Conservation (phyloP, 2,113 vertebrate species). For the Tenrec ecaudatus region DNA sequence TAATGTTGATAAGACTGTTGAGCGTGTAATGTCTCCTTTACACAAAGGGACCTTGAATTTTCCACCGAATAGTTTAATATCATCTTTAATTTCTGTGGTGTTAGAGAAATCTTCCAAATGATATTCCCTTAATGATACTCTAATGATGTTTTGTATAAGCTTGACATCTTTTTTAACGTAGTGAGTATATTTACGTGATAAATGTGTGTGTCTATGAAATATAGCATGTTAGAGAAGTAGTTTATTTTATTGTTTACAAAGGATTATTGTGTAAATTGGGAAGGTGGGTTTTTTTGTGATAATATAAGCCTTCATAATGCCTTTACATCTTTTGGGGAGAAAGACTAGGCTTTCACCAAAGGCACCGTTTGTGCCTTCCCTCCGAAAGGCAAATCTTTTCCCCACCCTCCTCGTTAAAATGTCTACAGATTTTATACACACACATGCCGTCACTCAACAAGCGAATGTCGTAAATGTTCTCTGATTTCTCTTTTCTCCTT, state of each 20-base stretch:
- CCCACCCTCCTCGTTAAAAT: constrained; percentile 8
- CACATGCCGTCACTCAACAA: background rate
- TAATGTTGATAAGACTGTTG: background rate
- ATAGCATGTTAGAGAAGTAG: background rate
- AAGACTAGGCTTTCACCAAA: background rate
- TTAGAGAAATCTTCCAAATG: constrained; percentile 17
- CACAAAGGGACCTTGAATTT: background rate
- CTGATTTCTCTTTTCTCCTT: constrained; percentile 39
- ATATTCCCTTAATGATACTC: background rate
- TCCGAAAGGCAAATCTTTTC: constrained; percentile 35
- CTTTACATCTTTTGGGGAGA: too few species aligned
- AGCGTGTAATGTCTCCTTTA: background rate
- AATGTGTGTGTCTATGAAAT: constrained; percentile 43
- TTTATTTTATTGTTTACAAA: too few species aligned
- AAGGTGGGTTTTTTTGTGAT: background rate
- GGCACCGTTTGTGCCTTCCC: background rate
- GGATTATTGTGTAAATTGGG: background rate
- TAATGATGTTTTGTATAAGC: background rate
- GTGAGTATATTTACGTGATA: constrained; percentile 27
- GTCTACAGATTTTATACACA: background rate
- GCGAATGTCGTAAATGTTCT: background rate
- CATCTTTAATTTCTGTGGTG: background rate
- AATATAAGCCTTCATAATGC: too few species aligned
- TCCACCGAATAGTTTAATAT: constrained; percentile 2
- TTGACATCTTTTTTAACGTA: constrained; percentile 32